A percentile compares a stretch with the other conserved stretches of the same genome.
Conservation (phyloP, 1,140 invertebrate genomes). For the Leptinotarsa defecta region DNA sequence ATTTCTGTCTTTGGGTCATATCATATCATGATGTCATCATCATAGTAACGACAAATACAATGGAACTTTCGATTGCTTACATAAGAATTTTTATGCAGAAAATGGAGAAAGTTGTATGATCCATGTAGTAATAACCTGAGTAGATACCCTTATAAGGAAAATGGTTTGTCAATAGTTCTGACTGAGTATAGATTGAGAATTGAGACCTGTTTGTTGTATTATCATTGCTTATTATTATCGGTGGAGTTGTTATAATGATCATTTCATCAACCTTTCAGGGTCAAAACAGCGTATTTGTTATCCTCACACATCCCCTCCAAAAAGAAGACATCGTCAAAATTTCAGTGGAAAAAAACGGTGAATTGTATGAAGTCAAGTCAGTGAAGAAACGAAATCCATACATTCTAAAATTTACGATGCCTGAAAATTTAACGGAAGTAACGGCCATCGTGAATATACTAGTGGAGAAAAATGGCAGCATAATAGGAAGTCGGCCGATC, state of each 20-base stretch:
- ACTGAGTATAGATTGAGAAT: too few relatives aligned
- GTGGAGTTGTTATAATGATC: too few relatives aligned
- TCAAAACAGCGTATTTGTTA: constrained; percentile 79
- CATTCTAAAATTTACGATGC: constrained; percentile 78
- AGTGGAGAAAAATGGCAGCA: constrained; percentile 76
- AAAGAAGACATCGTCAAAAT: constrained; percentile 75
- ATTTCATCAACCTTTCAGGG: constrained; percentile 60
- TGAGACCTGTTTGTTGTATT: too few relatives aligned
- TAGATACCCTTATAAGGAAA: too few relatives aligned
- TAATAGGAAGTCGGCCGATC: constrained; percentile 76
- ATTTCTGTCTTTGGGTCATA: too few relatives aligned
- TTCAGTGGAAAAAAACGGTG: constrained; percentile 77
- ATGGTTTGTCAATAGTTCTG: too few relatives aligned
- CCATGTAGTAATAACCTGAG: too few relatives aligned
- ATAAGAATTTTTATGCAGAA: too few relatives aligned
- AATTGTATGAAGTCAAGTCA: constrained; percentile 72
- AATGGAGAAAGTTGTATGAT: too few relatives aligned
- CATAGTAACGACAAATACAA: too few relatives aligned
- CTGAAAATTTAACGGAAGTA: constrained; percentile 76
- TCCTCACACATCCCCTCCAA: constrained; percentile 75
- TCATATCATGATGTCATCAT: too few relatives aligned
- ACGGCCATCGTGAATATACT: constrained; percentile 80
- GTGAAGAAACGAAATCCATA: constrained; percentile 81
- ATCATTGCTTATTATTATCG: neutral
- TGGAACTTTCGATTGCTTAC: too few relatives aligned